Percentiles rank a stretch among this genome's conserved stretches.
Conservation (phyloP, 2,888 invertebrate genomes). For the Thymelicus acteon region DNA sequence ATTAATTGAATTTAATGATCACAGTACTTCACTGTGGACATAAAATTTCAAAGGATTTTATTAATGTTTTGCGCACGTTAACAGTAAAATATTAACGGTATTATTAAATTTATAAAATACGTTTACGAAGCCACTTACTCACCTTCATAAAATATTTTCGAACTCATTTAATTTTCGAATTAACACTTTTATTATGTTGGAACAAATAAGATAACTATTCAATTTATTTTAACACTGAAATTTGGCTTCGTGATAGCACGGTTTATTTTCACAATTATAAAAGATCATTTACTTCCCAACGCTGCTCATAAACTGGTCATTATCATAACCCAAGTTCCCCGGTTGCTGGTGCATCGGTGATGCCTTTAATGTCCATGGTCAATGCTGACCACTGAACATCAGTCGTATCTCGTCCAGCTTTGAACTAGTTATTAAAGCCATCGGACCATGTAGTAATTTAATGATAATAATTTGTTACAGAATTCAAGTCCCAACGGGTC, state of each 20-base stretch:
- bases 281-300: too few species aligned
- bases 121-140: constrained; percentile 2
- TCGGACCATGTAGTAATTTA: background rate
- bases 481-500: constrained; percentile 87
- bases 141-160: constrained; percentile 6
- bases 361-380: too few species aligned
- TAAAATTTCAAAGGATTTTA: constrained; percentile 20
- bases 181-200: background rate
- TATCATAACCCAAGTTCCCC: too few species aligned
- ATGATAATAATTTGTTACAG: constrained; percentile 63
- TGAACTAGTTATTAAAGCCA: too few species aligned
- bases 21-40: background rate
- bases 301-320: too few species aligned
- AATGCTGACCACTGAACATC: too few species aligned
- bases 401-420: too few species aligned
- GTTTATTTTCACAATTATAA: background rate
- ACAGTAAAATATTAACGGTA: constrained; percentile 12
- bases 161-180: background rate
- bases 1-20: constrained; percentile 25
- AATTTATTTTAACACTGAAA: too few species aligned
- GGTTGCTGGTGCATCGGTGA: too few species aligned
- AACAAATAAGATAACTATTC: too few species aligned
- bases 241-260: background rate
- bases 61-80: constrained; percentile 11
- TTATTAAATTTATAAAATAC: constrained; percentile 16